A percentile compares a stretch with the other conserved stretches of the same genome.
These are phyloP conservation scores for Leptinotarsa defecta DNA, from an alignment of 1,140 invertebrate genomes.

Conservation along the genomic window DNA sequence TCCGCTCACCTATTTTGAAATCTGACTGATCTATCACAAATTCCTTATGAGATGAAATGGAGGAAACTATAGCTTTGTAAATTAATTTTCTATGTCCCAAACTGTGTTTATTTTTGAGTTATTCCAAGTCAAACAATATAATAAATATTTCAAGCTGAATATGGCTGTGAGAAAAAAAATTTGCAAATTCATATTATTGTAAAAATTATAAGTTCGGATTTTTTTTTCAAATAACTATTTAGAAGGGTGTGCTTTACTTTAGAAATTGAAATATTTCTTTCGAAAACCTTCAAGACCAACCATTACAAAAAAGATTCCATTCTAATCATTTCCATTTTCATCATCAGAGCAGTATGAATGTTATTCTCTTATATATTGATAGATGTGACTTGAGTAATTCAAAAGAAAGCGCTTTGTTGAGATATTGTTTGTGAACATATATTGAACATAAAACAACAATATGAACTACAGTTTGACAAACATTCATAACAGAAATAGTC, in stretches of 20 bases:
- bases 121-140: not conserved
- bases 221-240: no score
- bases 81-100: not conserved
- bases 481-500: not conserved
- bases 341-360: no score
- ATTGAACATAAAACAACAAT: not conserved
- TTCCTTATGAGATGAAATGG: constrained; percentile 23
- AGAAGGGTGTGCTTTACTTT: no score
- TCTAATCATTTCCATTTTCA: no score
- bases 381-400: no score
- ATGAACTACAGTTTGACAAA: not conserved
- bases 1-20: not conserved
- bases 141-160: not conserved
- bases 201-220: no score
- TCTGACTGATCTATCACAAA: constrained; percentile 17
- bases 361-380: no score
- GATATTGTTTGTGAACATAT: not conserved
- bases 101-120: not conserved
- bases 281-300: no score
- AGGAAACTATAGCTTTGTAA: not conserved
- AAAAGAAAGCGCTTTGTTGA: not conserved
- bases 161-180: no score
- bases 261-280: no score
- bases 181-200: no score
- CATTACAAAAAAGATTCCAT: no score